Evolutionary conservation across 2,113 vertebrate genomes (phyloP), one percentile per base, ranked within the genome.

Genomic region (Nothobranchius furzeri): DNA sequence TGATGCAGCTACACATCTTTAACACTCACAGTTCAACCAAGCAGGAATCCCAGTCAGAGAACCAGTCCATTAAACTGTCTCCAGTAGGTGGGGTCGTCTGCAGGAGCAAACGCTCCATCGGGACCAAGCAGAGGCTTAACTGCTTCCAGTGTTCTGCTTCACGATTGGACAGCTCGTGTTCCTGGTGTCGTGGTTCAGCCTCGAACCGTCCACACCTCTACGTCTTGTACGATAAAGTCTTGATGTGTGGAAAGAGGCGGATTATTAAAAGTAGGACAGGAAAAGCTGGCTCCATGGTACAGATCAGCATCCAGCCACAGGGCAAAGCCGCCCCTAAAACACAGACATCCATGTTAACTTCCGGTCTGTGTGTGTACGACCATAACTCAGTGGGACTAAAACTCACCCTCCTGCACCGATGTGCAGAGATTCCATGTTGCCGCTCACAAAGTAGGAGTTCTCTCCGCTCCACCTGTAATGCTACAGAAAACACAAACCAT

Each of bases 371-470:
- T 6, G 35, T 24, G n/a, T 14, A 12, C 50, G 14, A 35, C 60
- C 43, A 40, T 35, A 14, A 62, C 57, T 42, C 2, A 70, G 46
- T 35, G 54, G 56, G 5, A 7, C 1, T 0, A 56, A 72, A 7
- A 87, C 95, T 93, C 87, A 98, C 96, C 95, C 95, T 92, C 98
- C 98, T 80, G 94, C 96, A 77, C 98, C 97, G 3, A 99, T 93
- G 83, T 96, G 95, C 85, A 98, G 90, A 71, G 94, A 97, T 55
- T 93, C 93, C 65, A 91, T 78, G 79, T 96, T 94, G 77, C 98
- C 96, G 0, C 94, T 95, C 77, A 98, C 95, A 84, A 99, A 98
- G 85, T 98, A 99, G 0, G 95, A 95, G 70, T 99, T 99, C 76
- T 98, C 94, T 14, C 97, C 97, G 69, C 92, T 98, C 97, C 97